Base-by-base conservation (phyloP, 2,113 vertebrate species). In the Daboia siamensis region DNA sequence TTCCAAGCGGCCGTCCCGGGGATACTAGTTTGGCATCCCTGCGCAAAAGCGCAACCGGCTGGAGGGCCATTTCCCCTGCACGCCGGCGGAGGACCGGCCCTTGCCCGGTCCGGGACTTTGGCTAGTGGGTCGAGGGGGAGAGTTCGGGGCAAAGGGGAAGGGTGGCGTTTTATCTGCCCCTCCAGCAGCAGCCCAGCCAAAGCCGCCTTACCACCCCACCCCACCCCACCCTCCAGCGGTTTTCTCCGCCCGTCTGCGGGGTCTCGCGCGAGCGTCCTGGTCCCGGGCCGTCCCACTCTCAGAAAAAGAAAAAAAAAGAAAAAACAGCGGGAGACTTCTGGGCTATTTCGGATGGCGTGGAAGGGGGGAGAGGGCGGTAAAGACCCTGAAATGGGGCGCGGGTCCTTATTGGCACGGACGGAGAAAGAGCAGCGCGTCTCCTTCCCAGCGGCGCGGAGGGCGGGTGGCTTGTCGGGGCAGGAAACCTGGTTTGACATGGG, bases 401-500 rank as follows among this genome's bases (percentile, higher is more conserved):
- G 64, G 29, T 69, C 29, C 29, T 69, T 69, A 48, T 48, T 6
- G 7, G 12, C 11, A 2, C 29, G 64, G n/a, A 17, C 12, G n/a
- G 61, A 64, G 26, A 64, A 12, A 26, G 10, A 64, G 61, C 61
- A n/a, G 61, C 61, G 61, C 29, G 61, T 13, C 29, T 12, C 29
- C 61, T 64, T 6, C 64, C 0, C 29, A 7, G 29, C 13, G n/a
- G 64, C 13, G 5, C 13, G 64, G 64, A 17, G 64, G 29, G 64
- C 13, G 64, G n/a, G 4, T 0, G 29, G 64, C n/a, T n/a, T 17
- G 12, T 15, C 12, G 24, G 59, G 59, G 10, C n/a, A 33, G 64
- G 64, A 17, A 33, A 17, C n/a, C n/a, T 33, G n/a, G 0, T 33
- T 33, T 17, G 5, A 2, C 0, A 0, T 0, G 13, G 64, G n/a